A percentile compares a stretch with the other conserved stretches of the same genome.
Conservation (phyloP, 2,113 vertebrate species). For the Motacilla tschutschensis region DNA sequence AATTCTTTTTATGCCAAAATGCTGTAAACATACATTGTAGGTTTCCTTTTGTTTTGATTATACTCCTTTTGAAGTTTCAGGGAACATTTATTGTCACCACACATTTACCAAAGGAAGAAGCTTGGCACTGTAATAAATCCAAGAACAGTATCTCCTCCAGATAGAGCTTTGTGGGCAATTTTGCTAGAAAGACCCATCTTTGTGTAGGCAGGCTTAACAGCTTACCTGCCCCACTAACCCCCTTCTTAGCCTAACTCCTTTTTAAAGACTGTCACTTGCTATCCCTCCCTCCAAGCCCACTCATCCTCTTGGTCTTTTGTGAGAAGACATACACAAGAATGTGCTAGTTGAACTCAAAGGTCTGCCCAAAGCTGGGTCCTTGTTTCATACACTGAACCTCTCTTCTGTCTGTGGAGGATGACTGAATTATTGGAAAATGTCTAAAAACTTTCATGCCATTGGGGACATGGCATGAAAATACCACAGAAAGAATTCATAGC, state of each 20-base stretch:
- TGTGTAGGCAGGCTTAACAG: background rate
- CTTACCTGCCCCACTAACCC: background rate
- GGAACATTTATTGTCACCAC: background rate
- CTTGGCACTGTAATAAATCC: background rate
- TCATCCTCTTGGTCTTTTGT: background rate
- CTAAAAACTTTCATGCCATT: background rate
- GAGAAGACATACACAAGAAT: background rate
- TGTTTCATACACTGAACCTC: background rate
- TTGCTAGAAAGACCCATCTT: background rate
- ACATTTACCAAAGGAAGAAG: background rate
- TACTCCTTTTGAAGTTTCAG: background rate
- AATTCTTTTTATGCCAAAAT: background rate
- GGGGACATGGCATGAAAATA: background rate
- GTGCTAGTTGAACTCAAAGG: background rate
- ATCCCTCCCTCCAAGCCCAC: background rate
- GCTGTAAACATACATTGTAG: background rate
- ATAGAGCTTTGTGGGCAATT: background rate
- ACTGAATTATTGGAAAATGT: background rate
- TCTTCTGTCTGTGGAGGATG: background rate
- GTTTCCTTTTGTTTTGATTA: background rate
- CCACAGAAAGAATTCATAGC: background rate
- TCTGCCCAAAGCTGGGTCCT: background rate
- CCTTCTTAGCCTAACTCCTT: background rate
- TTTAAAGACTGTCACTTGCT: background rate
- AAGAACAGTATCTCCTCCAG: background rate